Base-by-base conservation (phyloP, 2,113 vertebrate genomes). In the Serinus canaria region DNA sequence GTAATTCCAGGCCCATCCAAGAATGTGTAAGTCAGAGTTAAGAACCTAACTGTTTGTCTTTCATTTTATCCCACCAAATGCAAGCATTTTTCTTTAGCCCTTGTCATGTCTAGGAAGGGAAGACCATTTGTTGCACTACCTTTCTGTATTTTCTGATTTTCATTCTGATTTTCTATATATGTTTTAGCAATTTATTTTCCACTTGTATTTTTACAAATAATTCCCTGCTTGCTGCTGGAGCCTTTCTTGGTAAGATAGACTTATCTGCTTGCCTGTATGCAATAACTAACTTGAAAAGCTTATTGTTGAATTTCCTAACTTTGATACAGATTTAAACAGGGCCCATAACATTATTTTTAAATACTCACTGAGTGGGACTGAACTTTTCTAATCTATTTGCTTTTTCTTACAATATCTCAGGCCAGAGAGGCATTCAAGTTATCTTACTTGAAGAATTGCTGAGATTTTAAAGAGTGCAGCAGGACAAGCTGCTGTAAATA, bases 401-500 rank as follows among this genome's bases (percentile, higher is more conserved):
- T 77, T 75, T 90, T 64, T 90, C 50, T 77, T 82, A 9, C 7
- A 33, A 20, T 80, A 64, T 53, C 17, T 0, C 77, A 67, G 33
- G 62, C 68, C 33, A 89, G 33, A 77, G 63, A 33, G 75, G 24
- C 31, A 75, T 87, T 95, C 30, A 20, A 86, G 47, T 95, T 94
- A 55, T 95, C 92, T 95, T 89, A 80, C 82, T 87, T 78, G 50
- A 94, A 89, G 59, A 94, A 82, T 82, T 77, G 37, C 64, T 52
- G 55, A 82, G 95, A 66, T 95, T 96, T 96, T 84, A 82, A 78
- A 91, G 62, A 43, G 39, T 85, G 31, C 91, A 96, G 76, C 69
- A 49, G 59, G 66, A 69, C 84, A 92, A 83, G 56, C 30, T 79
- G 52, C 82, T 96, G 46, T 95, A 94, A 91, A 72, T 85, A 82